Evolutionary conservation across 2,113 vertebrate genomes (phyloP), one percentile per base, ranked within the genome.

Genomic region (Neomonachus schauinslandi): DNA sequence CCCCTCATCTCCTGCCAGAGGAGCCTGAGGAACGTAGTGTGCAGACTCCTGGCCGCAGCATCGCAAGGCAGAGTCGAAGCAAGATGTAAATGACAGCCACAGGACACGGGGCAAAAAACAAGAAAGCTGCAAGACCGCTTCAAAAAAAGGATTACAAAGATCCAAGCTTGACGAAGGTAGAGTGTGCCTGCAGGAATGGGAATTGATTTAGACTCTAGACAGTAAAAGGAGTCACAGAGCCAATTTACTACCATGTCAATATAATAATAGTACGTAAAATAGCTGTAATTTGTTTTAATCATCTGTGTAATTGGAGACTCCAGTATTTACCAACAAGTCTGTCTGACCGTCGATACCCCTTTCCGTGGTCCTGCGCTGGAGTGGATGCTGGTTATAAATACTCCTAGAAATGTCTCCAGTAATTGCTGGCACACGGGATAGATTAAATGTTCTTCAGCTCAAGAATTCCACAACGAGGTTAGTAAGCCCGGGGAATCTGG

Each of bases 271-370:
- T 51, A 39, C 80, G 24, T 92, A 87, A 96, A 83, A 21, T 61
- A 76, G 67, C 79, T 51, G 7, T 86, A 46, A 18, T 81, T 90
- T 86, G 61, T 71, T 74, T 33, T 4, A 90, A 88, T 88, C 36
- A 91, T 59, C 87, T 63, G 12, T 94, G 57, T 15, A 95, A 63
- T 88, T 69, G 87, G 61, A 86, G 65, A 80, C 26, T 42, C 24
- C 31, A 19, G 21, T 74, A 53, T 95, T 97, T 94, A 96, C 80
- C 93, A 88, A 39, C 55, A 80, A 81, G 51, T 63, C 85, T 61
- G 39, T n/a, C 85, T 39, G 33, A 71, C 8, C 13, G 19, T 63
- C 82, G 10, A 5, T 87, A 79, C 28, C 6, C 8, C 59, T 79
- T 59, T 55, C 42, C 71, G 36, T 22, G 81, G 57, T 51, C 31